These are phyloP conservation scores for Nasonovia ribisnigri DNA, from an alignment of 2,888 invertebrate genomes.

Conservation along the genomic window DNA sequence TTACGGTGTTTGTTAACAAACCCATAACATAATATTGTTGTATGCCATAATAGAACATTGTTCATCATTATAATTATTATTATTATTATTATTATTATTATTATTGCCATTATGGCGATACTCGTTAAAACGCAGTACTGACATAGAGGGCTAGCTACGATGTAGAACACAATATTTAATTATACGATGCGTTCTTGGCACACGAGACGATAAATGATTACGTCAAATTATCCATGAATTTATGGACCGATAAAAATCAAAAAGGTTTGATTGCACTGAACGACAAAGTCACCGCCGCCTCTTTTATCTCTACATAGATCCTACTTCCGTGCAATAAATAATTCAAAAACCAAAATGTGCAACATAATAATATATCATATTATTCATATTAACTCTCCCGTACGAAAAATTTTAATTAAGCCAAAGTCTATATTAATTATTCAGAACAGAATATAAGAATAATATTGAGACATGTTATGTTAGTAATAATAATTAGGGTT, in stretches of 20 bases:
- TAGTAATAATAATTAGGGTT: background rate
- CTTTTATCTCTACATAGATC: background rate
- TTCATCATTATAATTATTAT: background rate
- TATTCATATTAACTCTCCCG: background rate
- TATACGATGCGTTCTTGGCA: background rate
- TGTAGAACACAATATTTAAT: background rate
- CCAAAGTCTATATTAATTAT: background rate
- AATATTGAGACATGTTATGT: background rate
- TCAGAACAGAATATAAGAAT: background rate
- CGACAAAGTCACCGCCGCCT: background rate
- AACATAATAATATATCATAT: too few relatives aligned
- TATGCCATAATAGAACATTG: background rate
- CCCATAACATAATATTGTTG: background rate
- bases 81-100: background rate
- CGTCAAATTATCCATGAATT: conserved; percentile 29
- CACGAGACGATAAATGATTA: conserved; percentile 24
- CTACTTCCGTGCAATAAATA: background rate
- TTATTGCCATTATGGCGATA: background rate
- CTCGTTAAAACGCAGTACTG: background rate
- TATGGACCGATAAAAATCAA: conserved; percentile 41
- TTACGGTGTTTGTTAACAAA: background rate
- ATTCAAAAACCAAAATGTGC: background rate
- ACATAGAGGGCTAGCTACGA: background rate
- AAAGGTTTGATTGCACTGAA: background rate
- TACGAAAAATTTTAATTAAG: background rate